These are phyloP conservation scores for Mirza zaza DNA, from an alignment of 2,113 vertebrate genomes.

Conservation along the genomic window DNA sequence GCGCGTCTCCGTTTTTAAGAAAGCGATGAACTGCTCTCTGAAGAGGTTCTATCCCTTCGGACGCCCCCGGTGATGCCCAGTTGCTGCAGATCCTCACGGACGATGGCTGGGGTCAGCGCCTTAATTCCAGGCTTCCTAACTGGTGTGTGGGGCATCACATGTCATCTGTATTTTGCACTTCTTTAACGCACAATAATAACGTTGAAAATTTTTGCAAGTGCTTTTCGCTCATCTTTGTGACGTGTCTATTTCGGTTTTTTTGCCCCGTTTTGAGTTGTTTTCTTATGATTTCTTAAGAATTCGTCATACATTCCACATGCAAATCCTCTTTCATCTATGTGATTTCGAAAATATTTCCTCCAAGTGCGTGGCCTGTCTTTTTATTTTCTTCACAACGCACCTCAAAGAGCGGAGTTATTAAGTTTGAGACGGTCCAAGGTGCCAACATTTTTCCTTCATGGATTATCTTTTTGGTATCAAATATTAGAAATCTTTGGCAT, in stretches of 20 bases:
- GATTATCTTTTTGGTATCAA: background rate
- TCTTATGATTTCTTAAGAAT: background rate
- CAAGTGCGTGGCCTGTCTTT: background rate
- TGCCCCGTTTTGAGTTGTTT: background rate
- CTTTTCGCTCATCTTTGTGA: background rate
- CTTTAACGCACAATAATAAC: background rate
- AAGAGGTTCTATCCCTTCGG: background rate
- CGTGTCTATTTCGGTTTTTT: accelerated
- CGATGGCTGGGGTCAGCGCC: background rate
- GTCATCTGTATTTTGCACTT: background rate
- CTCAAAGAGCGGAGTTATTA: background rate
- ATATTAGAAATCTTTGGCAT: background rate
- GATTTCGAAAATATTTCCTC: background rate
- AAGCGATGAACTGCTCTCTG: background rate
- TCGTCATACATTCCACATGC: background rate
- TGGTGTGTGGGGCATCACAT: too few relatives aligned
- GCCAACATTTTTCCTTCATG: background rate
- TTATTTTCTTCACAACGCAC: background rate
- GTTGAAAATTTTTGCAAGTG: background rate
- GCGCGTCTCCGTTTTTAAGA: background rate
- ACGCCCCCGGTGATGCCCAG: background rate
- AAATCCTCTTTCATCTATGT: background rate
- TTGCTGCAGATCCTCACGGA: background rate
- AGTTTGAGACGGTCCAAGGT: too few relatives aligned
- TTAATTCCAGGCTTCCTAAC: accelerated